phyloP scores from a whole-genome alignment of 2,888 invertebrate genomes.

The Dasysyrphus albostriatus region DNA sequence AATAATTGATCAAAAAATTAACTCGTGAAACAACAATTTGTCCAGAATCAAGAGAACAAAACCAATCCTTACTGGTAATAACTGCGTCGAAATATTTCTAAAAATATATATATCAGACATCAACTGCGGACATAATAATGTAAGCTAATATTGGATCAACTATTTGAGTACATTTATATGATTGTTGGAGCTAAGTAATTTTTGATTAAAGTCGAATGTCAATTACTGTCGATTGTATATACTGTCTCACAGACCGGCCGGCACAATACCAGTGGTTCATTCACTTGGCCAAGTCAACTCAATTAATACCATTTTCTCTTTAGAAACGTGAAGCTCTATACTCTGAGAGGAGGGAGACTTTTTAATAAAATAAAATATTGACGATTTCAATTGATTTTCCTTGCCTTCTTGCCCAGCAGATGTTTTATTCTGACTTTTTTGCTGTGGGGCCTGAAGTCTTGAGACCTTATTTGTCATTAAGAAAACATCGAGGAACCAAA shows the following conservation, averaged over 20 bases:
- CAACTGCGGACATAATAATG: slow-evolving; percentile 19
- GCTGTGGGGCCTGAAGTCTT: slow-evolving; percentile 5
- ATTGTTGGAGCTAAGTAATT: slow-evolving; percentile 47
- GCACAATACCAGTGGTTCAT: slow-evolving; percentile 30
- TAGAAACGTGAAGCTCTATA: background rate
- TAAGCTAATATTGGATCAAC: slow-evolving; percentile 47
- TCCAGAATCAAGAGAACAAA: slow-evolving; percentile 7
- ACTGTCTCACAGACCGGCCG: background rate
- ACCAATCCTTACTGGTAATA: background rate
- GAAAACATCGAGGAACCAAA: slow-evolving; percentile 31
- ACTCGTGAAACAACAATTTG: slow-evolving; percentile 37
- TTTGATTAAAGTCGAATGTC: slow-evolving; percentile 64
- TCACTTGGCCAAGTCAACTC: slow-evolving; percentile 45
- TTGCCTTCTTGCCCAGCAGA: background rate
- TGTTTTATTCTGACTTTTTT: background rate
- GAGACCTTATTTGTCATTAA: slow-evolving; percentile 33
- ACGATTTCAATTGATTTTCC: slow-evolving; percentile 49
- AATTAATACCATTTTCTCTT: slow-evolving; percentile 48
- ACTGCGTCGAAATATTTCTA: background rate
- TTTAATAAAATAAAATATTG: slow-evolving; percentile 30
- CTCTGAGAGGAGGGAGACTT: background rate
- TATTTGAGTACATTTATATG: slow-evolving; percentile 10
- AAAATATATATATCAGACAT: background rate
- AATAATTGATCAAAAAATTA: slow-evolving; percentile 63
- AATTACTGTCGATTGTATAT: slow-evolving; percentile 58